phyloP scores from a whole-genome alignment of 2,888 invertebrate genomes.

The Ashinkailepas kermadecensis region DNA sequence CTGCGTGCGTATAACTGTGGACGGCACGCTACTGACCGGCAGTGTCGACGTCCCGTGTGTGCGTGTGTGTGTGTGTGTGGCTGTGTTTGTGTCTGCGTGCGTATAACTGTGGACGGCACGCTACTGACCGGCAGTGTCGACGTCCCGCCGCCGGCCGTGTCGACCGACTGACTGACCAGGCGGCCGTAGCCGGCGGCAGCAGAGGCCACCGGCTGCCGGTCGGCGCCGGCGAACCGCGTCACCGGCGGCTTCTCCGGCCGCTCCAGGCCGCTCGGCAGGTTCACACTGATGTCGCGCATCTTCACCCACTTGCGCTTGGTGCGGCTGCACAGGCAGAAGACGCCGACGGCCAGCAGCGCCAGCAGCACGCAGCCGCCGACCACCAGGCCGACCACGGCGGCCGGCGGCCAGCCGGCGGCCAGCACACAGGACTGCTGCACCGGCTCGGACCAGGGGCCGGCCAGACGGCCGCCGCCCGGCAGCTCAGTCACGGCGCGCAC shows the following conservation, averaged over 20 bases:
- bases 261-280: background rate
- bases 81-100: too few relatives aligned
- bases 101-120: too few relatives aligned
- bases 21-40: background rate
- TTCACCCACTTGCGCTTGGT: slow-evolving; percentile 16
- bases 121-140: background rate
- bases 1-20: too few relatives aligned
- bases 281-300: slow-evolving; percentile 15
- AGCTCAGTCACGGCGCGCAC: background rate
- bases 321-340: slow-evolving; percentile 15
- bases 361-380: background rate
- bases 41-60: background rate
- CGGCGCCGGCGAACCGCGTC: background rate
- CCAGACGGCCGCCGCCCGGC: background rate
- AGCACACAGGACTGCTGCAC: slow-evolving; percentile 44
- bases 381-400: background rate
- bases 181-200: background rate
- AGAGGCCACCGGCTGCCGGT: background rate
- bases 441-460: slow-evolving; percentile 39
- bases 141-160: background rate
- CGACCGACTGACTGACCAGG: background rate
- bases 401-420: slow-evolving; percentile 7
- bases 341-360: background rate
- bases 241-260: background rate
- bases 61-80: too few relatives aligned